Base-by-base conservation (phyloP, 2,888 invertebrate species). In the Parascotia fuliginaria region DNA sequence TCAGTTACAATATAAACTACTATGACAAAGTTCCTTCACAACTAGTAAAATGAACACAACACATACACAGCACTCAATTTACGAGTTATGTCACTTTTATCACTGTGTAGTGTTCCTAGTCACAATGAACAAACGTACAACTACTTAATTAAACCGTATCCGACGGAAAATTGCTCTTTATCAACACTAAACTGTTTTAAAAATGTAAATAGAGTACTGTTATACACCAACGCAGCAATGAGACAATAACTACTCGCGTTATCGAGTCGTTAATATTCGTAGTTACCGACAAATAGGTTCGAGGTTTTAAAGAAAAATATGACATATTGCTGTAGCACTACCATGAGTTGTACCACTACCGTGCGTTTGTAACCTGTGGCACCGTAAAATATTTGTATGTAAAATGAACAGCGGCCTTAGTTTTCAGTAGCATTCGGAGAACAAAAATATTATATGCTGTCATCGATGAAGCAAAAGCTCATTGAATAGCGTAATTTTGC, bases 131-230 rank as follows among this genome's bases (percentile, higher is more conserved):
- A 12, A 14, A 41, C 11, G 13, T 56, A 55, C 53, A 59, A 65
- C 65, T 59, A 55, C 61, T 70, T 76, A 77, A 79, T 80, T 81
- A 77, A 76, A 65, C 68, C 52, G 67, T 75, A 70, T 70, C 68
- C 64, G 71, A 52, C 65, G 66, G 55, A 60, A 73, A 74, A 72
- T 72, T 64, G 63, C 59, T 65, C 65, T 66, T 75, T 73, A 75
- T 77, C 72, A 61, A 60, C 57, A 49, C 7, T 44, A 51, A 19
- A 2, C 19, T 19, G 2, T 19, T 2, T 19, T 19, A 19, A 19
- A 55, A 50, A 60, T 57, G 60, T 58, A 63, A 69, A 64, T 66
- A 62, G 62, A 53, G 43, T 27, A 49, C 29, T 37, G n/a, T 39
- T 12, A 31, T 12, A 44, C 14, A 36, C n/a, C 34, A 34, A 12